phyloP scores from a whole-genome alignment of 1,140 invertebrate species.

The Drosophila kohkoa region DNA sequence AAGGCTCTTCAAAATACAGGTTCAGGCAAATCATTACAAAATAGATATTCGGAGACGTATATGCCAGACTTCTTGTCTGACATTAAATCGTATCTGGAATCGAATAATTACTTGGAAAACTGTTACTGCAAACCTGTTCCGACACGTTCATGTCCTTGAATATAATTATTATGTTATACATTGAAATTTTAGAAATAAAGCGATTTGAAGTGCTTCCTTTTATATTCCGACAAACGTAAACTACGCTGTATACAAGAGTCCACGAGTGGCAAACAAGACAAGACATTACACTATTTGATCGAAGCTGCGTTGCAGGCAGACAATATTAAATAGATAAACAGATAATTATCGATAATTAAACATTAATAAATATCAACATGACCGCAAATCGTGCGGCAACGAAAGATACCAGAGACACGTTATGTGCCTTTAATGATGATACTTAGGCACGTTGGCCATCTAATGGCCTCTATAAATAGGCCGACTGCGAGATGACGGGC shows the following conservation, averaged over 20 bases:
- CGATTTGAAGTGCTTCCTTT: neutral
- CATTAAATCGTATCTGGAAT: neutral
- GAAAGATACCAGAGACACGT: slow-evolving; percentile 16
- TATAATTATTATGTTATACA: neutral
- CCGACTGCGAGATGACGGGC: neutral
- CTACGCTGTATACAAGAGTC: no score
- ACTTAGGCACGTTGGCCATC: slow-evolving; percentile 41
- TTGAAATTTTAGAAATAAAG: neutral
- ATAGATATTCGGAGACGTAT: neutral
- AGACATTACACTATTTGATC: slow-evolving; percentile 5
- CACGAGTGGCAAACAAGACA: slow-evolving; percentile 13
- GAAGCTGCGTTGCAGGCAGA: slow-evolving; percentile 8
- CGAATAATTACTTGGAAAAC: neutral
- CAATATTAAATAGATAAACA: slow-evolving; percentile 48
- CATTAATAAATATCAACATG: slow-evolving; percentile 66
- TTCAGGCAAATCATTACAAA: neutral
- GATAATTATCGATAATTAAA: slow-evolving; percentile 73
- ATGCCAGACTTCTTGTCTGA: neutral
- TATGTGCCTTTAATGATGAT: slow-evolving; percentile 63
- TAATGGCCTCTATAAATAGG: slow-evolving; percentile 41
- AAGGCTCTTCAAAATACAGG: neutral
- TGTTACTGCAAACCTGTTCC: slow-evolving; percentile 1
- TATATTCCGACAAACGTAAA: neutral
- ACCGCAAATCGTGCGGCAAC: slow-evolving; percentile 2
- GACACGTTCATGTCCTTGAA: neutral